Evolutionary conservation across 2,888 invertebrate genomes (phyloP).

Genomic region (Diadromus collaris): DNA sequence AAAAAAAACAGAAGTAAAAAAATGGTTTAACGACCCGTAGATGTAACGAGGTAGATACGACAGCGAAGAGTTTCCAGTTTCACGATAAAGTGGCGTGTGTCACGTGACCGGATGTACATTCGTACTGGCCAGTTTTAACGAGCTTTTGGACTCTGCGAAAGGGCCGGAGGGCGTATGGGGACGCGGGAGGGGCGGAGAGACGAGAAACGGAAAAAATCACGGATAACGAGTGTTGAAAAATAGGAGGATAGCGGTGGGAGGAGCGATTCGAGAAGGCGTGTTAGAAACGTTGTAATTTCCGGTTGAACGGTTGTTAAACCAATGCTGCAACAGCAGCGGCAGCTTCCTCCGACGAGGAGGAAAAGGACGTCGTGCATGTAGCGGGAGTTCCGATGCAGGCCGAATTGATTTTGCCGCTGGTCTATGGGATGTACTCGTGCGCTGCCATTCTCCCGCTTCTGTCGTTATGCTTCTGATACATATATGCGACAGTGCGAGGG

Average conservation of each 20-base stretch:
- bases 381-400: slow-evolving; percentile 19
- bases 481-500: neutral
- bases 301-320: slow-evolving; percentile 26
- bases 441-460: neutral
- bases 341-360: slow-evolving; percentile 7
- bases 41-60: slow-evolving; percentile 34
- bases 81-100: slow-evolving; percentile 18
- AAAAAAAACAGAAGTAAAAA: neutral
- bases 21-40: slow-evolving; percentile 7
- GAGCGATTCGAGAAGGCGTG: slow-evolving; percentile 1
- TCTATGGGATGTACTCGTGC: neutral
- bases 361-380: neutral
- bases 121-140: slow-evolving; percentile 27
- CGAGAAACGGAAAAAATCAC: slow-evolving; percentile 12
- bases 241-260: neutral
- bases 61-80: slow-evolving; percentile 13
- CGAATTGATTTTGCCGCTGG: slow-evolving; percentile 42
- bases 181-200: neutral
- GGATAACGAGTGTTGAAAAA: slow-evolving; percentile 14
- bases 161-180: neutral
- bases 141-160: neutral
- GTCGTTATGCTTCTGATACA: slow-evolving; percentile 26
- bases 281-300: slow-evolving; percentile 40
- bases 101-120: slow-evolving; percentile 32
- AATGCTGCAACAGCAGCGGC: slow-evolving; percentile 1